Percentiles rank a stretch among this genome's conserved stretches.
Evolutionary conservation across 2,797 vertebrate species (phyloP).

Genomic region (Rhadinocentrus ornatus): DNA sequence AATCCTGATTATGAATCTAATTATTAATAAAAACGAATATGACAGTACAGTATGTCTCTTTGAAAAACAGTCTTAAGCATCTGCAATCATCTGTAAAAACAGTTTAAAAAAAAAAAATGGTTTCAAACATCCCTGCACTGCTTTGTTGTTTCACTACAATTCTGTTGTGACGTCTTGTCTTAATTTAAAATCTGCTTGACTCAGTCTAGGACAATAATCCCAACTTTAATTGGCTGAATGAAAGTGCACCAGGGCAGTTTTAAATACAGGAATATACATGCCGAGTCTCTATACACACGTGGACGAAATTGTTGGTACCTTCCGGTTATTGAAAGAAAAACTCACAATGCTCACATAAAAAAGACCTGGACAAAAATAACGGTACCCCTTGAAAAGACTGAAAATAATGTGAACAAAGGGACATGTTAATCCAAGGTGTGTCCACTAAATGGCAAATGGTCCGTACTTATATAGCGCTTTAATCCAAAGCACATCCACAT

Average conservation of each 20-base stretch:
- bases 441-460: no score
- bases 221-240: constrained; percentile 61
- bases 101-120: neutral
- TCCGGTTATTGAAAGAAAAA: no score
- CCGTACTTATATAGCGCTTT: no score
- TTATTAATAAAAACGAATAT: neutral
- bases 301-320: no score
- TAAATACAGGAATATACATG: neutral
- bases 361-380: no score
- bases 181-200: constrained; percentile 61
- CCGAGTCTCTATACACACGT: neutral
- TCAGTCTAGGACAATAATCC: constrained; percentile 71
- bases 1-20: no score
- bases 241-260: constrained; percentile 31
- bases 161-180: constrained; percentile 42
- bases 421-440: no score
- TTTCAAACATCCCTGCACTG: neutral
- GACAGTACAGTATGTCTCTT: neutral
- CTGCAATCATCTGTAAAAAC: neutral
- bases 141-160: constrained; percentile 19
- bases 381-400: no score
- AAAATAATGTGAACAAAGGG: no score
- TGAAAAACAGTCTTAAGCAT: neutral
- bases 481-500: no score
- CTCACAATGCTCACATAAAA: neutral